Conservation (phyloP, 1,140 invertebrate genomes). For the Aleiodes sp. region DNA sequence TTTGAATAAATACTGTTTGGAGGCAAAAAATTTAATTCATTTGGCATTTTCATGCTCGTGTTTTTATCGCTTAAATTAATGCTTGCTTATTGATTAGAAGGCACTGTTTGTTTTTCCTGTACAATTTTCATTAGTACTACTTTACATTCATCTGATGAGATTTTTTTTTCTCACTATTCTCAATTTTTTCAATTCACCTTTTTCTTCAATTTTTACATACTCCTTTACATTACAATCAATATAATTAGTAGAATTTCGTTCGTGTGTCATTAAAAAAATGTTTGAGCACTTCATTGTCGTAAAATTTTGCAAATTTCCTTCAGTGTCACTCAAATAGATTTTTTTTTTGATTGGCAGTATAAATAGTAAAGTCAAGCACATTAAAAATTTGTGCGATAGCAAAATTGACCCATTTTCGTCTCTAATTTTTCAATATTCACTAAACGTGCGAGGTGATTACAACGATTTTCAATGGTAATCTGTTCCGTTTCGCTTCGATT, state of each 20-base stretch:
- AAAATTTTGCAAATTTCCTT: background rate
- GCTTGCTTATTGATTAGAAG: slow-evolving; percentile 37
- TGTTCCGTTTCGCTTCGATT: too few species aligned
- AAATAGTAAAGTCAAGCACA: background rate
- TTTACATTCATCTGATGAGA: slow-evolving; percentile 21
- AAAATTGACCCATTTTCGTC: background rate
- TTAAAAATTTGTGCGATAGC: too few species aligned
- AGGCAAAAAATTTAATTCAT: slow-evolving; percentile 8
- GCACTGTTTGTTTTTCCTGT: slow-evolving; percentile 40
- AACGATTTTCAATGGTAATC: too few species aligned
- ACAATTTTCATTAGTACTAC: slow-evolving; percentile 4
- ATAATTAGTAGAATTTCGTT: slow-evolving; percentile 27
- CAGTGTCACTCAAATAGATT: background rate
- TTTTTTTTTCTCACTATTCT: slow-evolving; percentile 26
- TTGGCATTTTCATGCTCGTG: slow-evolving; percentile 2
- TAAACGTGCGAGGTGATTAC: too few species aligned
- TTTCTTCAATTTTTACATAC: slow-evolving; percentile 15
- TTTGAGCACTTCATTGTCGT: slow-evolving; percentile 2
- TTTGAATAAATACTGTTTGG: slow-evolving; percentile 26
- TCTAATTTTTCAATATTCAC: background rate
- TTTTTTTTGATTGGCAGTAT: background rate
- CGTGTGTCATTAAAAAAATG: slow-evolving; percentile 32
- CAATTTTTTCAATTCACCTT: background rate
- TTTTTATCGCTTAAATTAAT: slow-evolving; percentile 26
- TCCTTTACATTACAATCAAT: slow-evolving; percentile 25